Base-by-base conservation (phyloP, 2,113 vertebrate species). In the Bubo bubo region DNA sequence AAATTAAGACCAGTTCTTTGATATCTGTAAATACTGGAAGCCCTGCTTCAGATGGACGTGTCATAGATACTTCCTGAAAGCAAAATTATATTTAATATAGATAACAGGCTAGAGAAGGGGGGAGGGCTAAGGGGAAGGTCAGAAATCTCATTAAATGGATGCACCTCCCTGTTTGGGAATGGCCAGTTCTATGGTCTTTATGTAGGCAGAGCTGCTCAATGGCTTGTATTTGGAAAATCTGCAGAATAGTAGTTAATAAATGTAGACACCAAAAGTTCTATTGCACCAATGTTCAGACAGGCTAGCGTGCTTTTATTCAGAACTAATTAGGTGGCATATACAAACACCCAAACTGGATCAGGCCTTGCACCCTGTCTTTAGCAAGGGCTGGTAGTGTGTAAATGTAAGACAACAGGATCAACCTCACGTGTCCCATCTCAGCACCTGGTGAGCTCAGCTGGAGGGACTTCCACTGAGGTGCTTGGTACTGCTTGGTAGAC, bases 21-120 rank as follows among this genome's bases (percentile, higher is more conserved):
- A 94, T 95, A 97, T 91, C 93, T 93, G 93, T 96, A 97, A 97
- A 97, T 96, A 96, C 93, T 97, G 97, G 94, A 98, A 97, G 89
- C 88, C 28, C 39, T 93, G 50, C 87, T 91, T 94, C 80, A 77
- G 87, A 83, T 88, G 71, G 41, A 86, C 86, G 41, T 59, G 81
- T 83, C 87, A 95, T 41, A 83, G 93, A 94, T 96, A 96, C 95
- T 92, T 95, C 92, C 94, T 97, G 95, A 94, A 96, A 97, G 74
- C 58, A 91, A 95, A 97, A 94, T 96, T 92, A 52, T 93, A 86
- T 96, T 95, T 94, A 88, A 81, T 88, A 67, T 23, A 85, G 91
- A 83, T 96, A 95, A 91, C 76, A 70, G 67, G 79, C 74, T 95
- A 66, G 58, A 92, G 86, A 58, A 87, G n/a, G 3, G 9, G 10